Percentiles rank a stretch among this genome's conserved stretches.
Conservation (phyloP, 1,140 invertebrate genomes). For the Thaumatotibia leucotreta region DNA sequence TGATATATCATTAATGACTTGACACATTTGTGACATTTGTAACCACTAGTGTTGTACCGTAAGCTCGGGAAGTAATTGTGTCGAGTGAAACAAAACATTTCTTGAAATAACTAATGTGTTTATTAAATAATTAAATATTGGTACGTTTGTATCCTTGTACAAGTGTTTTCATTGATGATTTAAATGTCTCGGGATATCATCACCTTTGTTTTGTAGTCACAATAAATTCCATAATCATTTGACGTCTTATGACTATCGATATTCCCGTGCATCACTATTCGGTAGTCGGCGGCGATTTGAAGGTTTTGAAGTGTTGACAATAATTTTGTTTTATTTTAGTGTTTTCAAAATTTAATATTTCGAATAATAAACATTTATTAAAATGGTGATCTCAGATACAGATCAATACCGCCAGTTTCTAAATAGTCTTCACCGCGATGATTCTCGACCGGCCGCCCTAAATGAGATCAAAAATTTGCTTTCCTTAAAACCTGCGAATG, state of each 20-base stretch:
- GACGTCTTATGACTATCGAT: not conserved
- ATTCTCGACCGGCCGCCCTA: conserved; percentile 38
- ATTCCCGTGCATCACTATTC: not conserved
- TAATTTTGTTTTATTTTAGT: not conserved
- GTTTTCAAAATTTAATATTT: not conserved
- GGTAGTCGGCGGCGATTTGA: not conserved
- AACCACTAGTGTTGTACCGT: not conserved
- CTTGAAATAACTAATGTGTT: too few relatives aligned
- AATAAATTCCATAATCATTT: not conserved
- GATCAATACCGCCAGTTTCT: conserved; percentile 42
- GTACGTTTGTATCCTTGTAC: too few relatives aligned
- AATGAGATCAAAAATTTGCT: conserved; percentile 58
- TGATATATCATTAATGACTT: not conserved
- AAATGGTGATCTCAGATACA: conserved; percentile 37
- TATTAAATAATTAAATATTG: too few relatives aligned
- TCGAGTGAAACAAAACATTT: not conserved
- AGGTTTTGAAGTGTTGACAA: not conserved
- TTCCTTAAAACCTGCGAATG: conserved; percentile 34
- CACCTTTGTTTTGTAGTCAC: too few relatives aligned
- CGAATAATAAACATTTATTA: not conserved
- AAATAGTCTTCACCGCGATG: conserved; percentile 40
- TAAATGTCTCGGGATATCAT: too few relatives aligned
- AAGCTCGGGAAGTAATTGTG: not conserved
- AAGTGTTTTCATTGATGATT: too few relatives aligned
- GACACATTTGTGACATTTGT: not conserved